Evolutionary conservation across 2,797 vertebrate species (phyloP), one percentile per base, ranked within the genome.

Genomic region (Argyrosomus regius): DNA sequence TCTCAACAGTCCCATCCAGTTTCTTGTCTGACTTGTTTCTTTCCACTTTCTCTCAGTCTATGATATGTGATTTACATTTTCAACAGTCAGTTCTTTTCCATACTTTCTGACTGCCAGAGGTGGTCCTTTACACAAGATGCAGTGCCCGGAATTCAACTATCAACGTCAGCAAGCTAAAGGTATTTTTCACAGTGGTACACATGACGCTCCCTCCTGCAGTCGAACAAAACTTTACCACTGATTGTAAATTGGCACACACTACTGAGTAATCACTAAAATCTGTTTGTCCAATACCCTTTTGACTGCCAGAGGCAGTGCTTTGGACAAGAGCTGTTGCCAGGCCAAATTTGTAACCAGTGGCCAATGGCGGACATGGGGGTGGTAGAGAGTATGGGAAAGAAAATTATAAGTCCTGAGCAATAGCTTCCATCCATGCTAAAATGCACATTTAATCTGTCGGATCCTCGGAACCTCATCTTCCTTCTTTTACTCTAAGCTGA

Each of bases 21-120:
- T 16, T 79, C 24, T 52, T 66, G 17, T 67, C 18, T 46, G 10
- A 9, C 49, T 62, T 24, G 14, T 77, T 57, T 41, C 28, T 28
- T 45, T 70, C 22, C 5, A n/a, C 46, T 39, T 22, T 12, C 9
- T 59, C 48, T 59, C 48, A 48, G 52, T 41, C 53, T 43, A 8
- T 20, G 31, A 52, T 28, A 5, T 50, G 6, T 31, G 24, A 16
- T 54, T 66, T 66, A 46, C 48, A 61, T 59, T 59, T 57, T 62
- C 50, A 31, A 1, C 14, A 39, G 39, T 46, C 20, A 24, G 14
- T 22, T 52, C 6, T 48, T 2, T 0, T 49, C 17, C 10, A 22
- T 52, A 54, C n/a, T 59, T 20, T 22, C 22, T 6, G n/a, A 24
- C n/a, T 39, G 54, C 24, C 68, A 43, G 63, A 64, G 54, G n/a